phyloP scores from a whole-genome alignment of 2,113 vertebrate species.

The Thunnus thynnus region DNA sequence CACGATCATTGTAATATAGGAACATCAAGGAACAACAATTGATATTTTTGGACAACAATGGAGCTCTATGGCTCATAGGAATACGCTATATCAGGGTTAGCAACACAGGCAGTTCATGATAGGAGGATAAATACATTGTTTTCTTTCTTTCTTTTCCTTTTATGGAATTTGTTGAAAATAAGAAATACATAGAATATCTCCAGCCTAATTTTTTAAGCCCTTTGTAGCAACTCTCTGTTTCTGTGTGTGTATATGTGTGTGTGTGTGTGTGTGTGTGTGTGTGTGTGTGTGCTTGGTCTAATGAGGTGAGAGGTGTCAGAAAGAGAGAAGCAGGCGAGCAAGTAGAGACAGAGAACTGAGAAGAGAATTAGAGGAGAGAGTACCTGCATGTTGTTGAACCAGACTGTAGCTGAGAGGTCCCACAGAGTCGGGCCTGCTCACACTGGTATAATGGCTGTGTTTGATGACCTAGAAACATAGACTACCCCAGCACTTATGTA shows the following conservation, averaged over 20 bases:
- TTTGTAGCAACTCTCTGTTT: constrained; percentile 13
- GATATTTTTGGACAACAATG: constrained; percentile 24
- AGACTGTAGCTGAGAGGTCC: constrained; percentile 59
- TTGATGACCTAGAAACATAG: constrained; percentile 74
- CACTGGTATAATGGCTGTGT: constrained; percentile 64
- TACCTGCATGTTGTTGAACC: constrained; percentile 54
- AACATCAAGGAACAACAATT: background rate
- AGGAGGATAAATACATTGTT: background rate
- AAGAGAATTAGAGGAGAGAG: constrained; percentile 31
- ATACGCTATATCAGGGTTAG: background rate
- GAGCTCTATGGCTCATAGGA: constrained; percentile 9
- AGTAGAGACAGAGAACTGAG: constrained; percentile 58
- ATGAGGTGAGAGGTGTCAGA: constrained; percentile 32
- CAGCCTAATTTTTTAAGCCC: background rate
- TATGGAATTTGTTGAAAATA: constrained; percentile 1
- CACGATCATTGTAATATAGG: constrained; percentile 5
- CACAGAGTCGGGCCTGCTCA: constrained; percentile 61
- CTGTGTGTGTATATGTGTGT: background rate
- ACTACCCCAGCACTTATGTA: constrained; percentile 55
- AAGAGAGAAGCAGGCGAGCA: constrained; percentile 44
- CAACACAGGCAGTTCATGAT: constrained; percentile 13
- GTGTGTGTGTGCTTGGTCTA: constrained; percentile 13
- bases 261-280: background rate
- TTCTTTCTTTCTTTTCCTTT: constrained; percentile 2
- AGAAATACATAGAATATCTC: background rate